These are phyloP conservation scores for Eucriotettix oculatus DNA, from an alignment of 2,888 invertebrate genomes.

Conservation along the genomic window DNA sequence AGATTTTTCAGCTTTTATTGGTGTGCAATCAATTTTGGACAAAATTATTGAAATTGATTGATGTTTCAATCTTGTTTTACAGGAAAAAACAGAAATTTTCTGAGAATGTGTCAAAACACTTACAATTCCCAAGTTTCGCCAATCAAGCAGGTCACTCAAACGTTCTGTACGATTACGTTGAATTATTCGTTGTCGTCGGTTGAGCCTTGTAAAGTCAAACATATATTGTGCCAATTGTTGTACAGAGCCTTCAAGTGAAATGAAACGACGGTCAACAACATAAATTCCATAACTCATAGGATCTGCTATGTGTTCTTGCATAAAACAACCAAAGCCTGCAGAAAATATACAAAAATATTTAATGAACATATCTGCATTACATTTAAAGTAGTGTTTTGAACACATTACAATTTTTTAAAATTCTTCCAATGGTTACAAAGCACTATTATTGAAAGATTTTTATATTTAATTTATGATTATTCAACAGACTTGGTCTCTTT, in stretches of 20 bases:
- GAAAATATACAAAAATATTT: conserved; percentile 4
- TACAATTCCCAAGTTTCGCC: conserved; percentile 94
- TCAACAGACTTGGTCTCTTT: too few relatives aligned
- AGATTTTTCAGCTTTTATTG: too few relatives aligned
- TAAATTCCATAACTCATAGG: conserved; percentile 98
- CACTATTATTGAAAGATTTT: too few relatives aligned
- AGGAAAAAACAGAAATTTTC: not conserved
- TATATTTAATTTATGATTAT: too few relatives aligned
- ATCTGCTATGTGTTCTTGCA: conserved; percentile 94
- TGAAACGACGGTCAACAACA: conserved; percentile 86
- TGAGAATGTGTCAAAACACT: conserved; percentile 25
- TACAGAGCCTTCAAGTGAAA: conserved; percentile 77
- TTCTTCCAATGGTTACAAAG: too few relatives aligned
- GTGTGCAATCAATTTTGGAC: too few relatives aligned
- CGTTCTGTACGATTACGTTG: conserved; percentile 96
- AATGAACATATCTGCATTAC: too few relatives aligned
- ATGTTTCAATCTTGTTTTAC: too few relatives aligned
- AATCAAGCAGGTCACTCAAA: conserved; percentile 89
- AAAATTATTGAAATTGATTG: too few relatives aligned
- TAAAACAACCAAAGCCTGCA: conserved; percentile 90
- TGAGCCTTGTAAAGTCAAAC: conserved; percentile 81
- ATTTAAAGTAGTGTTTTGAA: too few relatives aligned
- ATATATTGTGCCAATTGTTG: conserved; percentile 81
- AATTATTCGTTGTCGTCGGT: conserved; percentile 89
- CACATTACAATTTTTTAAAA: too few relatives aligned